Evolutionary conservation across 2,888 invertebrate genomes (phyloP).

Genomic region (Sarcophaga caerulescens): DNA sequence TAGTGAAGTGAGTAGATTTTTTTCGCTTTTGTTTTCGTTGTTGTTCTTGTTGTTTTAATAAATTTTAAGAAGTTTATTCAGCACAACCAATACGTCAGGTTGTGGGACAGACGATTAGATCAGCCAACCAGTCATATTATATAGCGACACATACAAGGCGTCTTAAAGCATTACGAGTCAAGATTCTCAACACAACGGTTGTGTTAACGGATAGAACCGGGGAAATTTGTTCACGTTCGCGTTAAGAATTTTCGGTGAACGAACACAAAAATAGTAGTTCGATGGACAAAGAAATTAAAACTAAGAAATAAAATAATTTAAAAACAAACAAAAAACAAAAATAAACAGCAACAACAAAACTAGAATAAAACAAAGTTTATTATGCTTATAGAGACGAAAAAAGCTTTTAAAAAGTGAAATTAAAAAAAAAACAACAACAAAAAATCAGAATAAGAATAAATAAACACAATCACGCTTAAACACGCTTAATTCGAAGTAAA

Average conservation of each 20-base stretch:
- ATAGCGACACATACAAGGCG: slow-evolving; percentile 36
- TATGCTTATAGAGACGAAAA: slow-evolving; percentile 23
- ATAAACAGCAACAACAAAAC: neutral
- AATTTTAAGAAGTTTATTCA: slow-evolving; percentile 56
- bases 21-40: neutral
- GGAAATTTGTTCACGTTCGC: neutral
- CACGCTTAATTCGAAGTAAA: neutral
- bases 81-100: slow-evolving; percentile 7
- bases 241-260: slow-evolving; percentile 19
- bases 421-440: neutral
- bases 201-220: slow-evolving; percentile 24
- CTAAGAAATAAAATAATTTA: neutral
- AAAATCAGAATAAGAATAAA: too few relatives aligned
- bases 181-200: slow-evolving; percentile 55
- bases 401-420: neutral
- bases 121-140: slow-evolving; percentile 44
- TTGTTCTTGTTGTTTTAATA: slow-evolving; percentile 2
- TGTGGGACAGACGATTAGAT: neutral
- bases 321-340: neutral
- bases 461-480: too few relatives aligned
- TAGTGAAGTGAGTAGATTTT: slow-evolving; percentile 8
- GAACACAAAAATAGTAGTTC: slow-evolving; percentile 7
- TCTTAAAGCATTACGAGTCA: slow-evolving; percentile 52
- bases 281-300: neutral
- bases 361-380: neutral